Conservation (phyloP, 1,140 invertebrate species). For the Catajapyx aquilonaris region DNA sequence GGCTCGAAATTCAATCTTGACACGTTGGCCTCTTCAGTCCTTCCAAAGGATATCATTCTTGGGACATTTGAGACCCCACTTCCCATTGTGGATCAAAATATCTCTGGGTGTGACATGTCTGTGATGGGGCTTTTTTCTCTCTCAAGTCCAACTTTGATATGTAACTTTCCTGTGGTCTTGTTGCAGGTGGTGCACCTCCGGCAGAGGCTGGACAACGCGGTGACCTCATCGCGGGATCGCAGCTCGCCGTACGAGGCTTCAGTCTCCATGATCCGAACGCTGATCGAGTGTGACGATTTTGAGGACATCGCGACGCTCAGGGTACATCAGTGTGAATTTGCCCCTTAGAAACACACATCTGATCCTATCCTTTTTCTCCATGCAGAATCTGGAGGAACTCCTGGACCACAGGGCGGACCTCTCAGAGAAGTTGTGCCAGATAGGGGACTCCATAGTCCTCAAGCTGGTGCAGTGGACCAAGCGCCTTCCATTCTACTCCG, state of each 20-base stretch:
- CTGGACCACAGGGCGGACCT: slow-evolving; percentile 76
- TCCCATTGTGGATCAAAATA: no score
- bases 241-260: slow-evolving; percentile 51
- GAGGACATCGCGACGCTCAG: slow-evolving; percentile 74
- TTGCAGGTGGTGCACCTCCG: slow-evolving; percentile 62
- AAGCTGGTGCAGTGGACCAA: slow-evolving; percentile 97
- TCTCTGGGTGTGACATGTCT: no score
- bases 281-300: slow-evolving; percentile 87
- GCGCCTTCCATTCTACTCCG: slow-evolving; percentile 84
- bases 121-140: no score
- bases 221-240: slow-evolving; percentile 63
- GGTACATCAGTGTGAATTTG: slow-evolving; percentile 19
- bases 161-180: neutral
- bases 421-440: slow-evolving; percentile 78
- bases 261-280: slow-evolving; percentile 62
- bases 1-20: no score
- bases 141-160: no score
- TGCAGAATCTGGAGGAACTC: slow-evolving; percentile 71
- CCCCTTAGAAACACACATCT: neutral
- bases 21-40: no score
- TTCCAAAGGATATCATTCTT: no score
- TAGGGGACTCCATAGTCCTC: slow-evolving; percentile 87
- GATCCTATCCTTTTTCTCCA: slow-evolving; percentile 5
- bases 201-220: slow-evolving; percentile 62
- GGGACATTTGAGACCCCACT: no score